Percentiles rank a stretch among this genome's conserved stretches.
Conservation (phyloP, 2,797 vertebrate species). For the Morelia viridis region DNA sequence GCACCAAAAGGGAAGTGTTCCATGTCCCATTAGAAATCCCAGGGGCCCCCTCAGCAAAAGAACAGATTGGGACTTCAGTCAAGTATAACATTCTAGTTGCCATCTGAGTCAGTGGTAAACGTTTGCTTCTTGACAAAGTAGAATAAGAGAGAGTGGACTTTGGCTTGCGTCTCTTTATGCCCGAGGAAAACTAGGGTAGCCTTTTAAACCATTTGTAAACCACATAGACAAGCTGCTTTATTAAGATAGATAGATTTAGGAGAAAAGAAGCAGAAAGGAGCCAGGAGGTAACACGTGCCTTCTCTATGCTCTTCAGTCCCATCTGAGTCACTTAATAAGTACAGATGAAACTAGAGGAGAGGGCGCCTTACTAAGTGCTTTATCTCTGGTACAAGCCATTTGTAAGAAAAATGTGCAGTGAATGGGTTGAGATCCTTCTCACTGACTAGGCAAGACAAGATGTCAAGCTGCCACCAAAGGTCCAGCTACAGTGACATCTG, state of each 20-base stretch:
- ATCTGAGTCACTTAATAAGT: not conserved
- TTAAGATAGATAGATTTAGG: not conserved
- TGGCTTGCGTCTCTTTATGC: not conserved
- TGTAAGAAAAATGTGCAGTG: not conserved
- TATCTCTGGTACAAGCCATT: not conserved
- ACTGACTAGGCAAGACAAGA: not conserved
- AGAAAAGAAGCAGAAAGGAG: not conserved
- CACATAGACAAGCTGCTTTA: not conserved
- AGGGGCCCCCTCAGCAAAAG: slow-evolving; percentile 1
- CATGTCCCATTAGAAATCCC: slow-evolving; percentile 23
- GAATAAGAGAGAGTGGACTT: not conserved
- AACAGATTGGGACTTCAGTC: slow-evolving; percentile 27
- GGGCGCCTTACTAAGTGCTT: not conserved
- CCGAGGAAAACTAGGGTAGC: not conserved
- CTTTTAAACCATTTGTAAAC: not conserved
- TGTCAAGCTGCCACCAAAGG: not conserved
- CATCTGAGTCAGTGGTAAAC: slow-evolving; percentile 32
- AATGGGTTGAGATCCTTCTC: not conserved
- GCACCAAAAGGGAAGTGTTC: slow-evolving; percentile 25
- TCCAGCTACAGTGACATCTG: not conserved
- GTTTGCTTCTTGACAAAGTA: not conserved
- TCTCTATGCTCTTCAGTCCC: not conserved
- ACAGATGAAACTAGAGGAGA: not conserved
- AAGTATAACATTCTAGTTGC: slow-evolving; percentile 34
- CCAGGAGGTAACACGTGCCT: not conserved